Percentiles rank a stretch among this genome's conserved stretches.
phyloP scores from a whole-genome alignment of 2,888 invertebrate genomes.

The Oeneis ivallda region DNA sequence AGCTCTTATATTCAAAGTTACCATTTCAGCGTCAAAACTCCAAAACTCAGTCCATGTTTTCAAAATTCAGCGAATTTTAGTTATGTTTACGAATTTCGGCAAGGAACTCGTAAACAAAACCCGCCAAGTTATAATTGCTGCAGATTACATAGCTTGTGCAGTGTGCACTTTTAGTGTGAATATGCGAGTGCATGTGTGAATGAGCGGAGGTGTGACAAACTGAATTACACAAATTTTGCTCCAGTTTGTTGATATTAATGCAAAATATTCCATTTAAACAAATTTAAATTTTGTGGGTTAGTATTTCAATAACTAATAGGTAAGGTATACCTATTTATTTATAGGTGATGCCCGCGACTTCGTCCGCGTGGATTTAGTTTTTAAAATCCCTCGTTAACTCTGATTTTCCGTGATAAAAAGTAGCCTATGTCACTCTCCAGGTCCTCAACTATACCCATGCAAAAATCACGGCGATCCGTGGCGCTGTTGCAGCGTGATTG shows the following conservation, averaged over 20 bases:
- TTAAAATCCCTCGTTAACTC: no score
- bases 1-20: neutral
- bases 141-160: neutral
- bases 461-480: no score
- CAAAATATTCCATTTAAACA: no score
- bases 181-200: neutral
- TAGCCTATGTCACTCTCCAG: no score
- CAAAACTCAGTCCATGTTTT: constrained; percentile 14
- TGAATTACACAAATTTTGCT: neutral
- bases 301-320: no score
- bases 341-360: no score
- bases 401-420: no score
- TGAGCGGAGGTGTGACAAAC: neutral
- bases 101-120: constrained; percentile 7
- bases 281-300: no score
- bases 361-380: no score
- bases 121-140: constrained; percentile 6
- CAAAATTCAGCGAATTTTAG: constrained; percentile 19
- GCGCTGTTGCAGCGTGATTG: no score
- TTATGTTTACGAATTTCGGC: constrained; percentile 15
- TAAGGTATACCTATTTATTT: no score
- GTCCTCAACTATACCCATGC: no score
- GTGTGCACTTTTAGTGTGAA: neutral
- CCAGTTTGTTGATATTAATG: neutral
- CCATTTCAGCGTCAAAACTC: constrained; percentile 3